Conservation (phyloP, 2,113 vertebrate species). For the Podarcis cretensis region DNA sequence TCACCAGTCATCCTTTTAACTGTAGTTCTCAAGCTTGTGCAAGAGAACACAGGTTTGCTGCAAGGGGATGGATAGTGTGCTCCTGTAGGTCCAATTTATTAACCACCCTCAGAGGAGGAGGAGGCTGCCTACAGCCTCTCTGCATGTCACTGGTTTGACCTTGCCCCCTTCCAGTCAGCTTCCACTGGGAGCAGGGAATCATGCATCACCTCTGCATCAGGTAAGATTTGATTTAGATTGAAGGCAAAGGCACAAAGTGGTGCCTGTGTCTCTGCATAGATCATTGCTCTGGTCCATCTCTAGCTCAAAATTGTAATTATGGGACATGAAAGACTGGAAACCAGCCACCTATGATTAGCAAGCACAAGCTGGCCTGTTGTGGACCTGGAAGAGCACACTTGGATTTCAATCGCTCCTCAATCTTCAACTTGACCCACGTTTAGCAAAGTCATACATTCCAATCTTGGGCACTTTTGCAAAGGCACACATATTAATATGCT, state of each 20-base stretch:
- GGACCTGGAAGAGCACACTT: too few species aligned
- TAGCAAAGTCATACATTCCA: not conserved
- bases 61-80: not conserved
- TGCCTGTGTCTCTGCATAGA: not conserved
- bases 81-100: not conserved
- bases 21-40: not conserved
- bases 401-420: not conserved
- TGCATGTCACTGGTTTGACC: not conserved
- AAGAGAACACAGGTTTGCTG: not conserved
- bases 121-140: not conserved
- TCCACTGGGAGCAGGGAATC: not conserved
- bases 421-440: not conserved
- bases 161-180: not conserved
- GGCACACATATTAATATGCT: not conserved
- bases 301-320: too few species aligned
- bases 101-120: not conserved
- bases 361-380: too few species aligned
- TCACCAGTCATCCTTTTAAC: too few species aligned
- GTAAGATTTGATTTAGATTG: too few species aligned
- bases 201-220: not conserved
- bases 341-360: too few species aligned
- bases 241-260: too few species aligned
- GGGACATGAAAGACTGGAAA: too few species aligned
- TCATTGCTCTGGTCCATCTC: not conserved
- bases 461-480: fast-evolving